Evolutionary conservation across 2,797 vertebrate genomes (phyloP).

Genomic region (Halcyon leucocephala): DNA sequence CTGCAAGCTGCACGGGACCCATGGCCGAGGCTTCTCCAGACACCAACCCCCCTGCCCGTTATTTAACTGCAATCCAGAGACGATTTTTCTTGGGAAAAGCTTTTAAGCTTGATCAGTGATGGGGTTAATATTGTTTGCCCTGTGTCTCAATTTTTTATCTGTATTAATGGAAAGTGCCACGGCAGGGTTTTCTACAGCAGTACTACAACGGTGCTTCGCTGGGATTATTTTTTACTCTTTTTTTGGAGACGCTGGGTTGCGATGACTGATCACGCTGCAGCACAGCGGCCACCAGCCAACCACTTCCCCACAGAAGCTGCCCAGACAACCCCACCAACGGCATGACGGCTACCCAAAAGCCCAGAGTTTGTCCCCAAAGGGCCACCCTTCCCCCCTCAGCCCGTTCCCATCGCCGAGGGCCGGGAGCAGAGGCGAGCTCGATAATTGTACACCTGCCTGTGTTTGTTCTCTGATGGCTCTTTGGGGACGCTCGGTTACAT

Average conservation of each 20-base stretch:
- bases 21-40: background rate
- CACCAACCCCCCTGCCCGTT: background rate
- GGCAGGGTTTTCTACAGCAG: background rate
- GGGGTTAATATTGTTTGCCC: slow-evolving; percentile 71
- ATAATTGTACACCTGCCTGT: slow-evolving; percentile 10
- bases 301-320: background rate
- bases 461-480: slow-evolving; percentile 33
- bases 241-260: background rate
- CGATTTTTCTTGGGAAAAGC: slow-evolving; percentile 56
- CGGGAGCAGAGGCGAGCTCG: background rate
- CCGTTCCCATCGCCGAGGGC: accelerated
- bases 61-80: slow-evolving; percentile 37
- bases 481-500: background rate
- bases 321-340: accelerated
- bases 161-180: slow-evolving; percentile 40
- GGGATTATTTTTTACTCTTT: background rate
- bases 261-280: background rate
- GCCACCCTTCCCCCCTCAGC: background rate
- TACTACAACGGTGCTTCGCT: background rate
- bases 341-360: accelerated
- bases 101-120: slow-evolving; percentile 70
- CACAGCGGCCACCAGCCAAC: background rate
- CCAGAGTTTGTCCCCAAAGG: background rate
- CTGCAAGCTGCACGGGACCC: background rate
- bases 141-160: slow-evolving; percentile 62